Base-by-base conservation (phyloP, 2,113 vertebrate genomes). In the Rallus limicola region DNA sequence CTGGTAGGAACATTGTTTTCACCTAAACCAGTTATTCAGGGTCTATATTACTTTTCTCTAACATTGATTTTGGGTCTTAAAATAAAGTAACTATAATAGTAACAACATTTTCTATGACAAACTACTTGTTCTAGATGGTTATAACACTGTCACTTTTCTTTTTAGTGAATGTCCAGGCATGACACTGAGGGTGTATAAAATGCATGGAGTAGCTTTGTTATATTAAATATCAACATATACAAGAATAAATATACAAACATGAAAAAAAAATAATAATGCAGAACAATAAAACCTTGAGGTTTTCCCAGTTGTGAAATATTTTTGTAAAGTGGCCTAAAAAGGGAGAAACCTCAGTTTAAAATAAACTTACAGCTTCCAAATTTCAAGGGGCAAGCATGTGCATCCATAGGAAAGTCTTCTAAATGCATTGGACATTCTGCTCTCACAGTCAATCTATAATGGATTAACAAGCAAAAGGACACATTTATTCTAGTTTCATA, bases 401-500 rank as follows among this genome's bases (percentile, higher is more conserved):
- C 99, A 64, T 99, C 99, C 99, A 99, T 99, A 2, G 99, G 99
- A 95, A 99, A 99, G 93, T 99, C 99, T 97, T 99, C 99, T 90
- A 99, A 98, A 88, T 99, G 99, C 99, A 99, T 99, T 69, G 99
- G 99, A 74, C 99, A 99, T 94, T 99, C 99, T 16, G 99, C 99
- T 86, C 99, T 99, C 97, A 99, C 99, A 25, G 99, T 99, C 97
- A 99, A 97, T 97, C 99, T 99, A 97, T 24, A 98, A 97, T 59
- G 91, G 29, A 97, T 95, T 91, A 96, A 92, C 74, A 92, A 96
- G 91, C 65, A 95, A 96, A 97, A 88, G 96, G 62, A 96, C 11
- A 77, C 55, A 59, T 95, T 97, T 97, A 95, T 82, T 81, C 91
- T 83, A 34, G n/a, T 84, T 93, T 87, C 93, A 95, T 17, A 95